A percentile compares a stretch with the other conserved stretches of the same genome.
Evolutionary conservation across 2,113 vertebrate species (phyloP).

Genomic region (Cyanoramphus novaezelandiae): DNA sequence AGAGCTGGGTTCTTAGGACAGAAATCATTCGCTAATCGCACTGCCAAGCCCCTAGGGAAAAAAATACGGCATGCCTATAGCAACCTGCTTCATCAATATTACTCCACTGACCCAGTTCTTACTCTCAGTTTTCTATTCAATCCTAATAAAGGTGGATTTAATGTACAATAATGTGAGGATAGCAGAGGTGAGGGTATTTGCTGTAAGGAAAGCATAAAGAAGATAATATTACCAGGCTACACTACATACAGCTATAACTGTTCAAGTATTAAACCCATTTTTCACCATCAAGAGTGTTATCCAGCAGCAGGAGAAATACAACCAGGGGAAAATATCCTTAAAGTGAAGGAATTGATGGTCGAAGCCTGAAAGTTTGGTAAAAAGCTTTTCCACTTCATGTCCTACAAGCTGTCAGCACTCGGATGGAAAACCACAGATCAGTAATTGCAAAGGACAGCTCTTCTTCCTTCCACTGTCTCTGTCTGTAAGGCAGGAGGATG

Average conservation of each 20-base stretch:
- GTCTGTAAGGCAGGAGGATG: slow-evolving; percentile 56
- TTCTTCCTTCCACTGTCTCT: slow-evolving; percentile 49
- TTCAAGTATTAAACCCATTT: slow-evolving; percentile 43
- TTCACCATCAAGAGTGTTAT: slow-evolving; percentile 20
- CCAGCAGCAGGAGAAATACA: neutral
- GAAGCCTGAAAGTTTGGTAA: slow-evolving; percentile 48
- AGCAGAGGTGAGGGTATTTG: neutral
- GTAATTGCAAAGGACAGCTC: slow-evolving; percentile 72
- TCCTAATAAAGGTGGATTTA: neutral
- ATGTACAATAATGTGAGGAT: neutral
- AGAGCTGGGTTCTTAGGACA: neutral
- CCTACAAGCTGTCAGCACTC: slow-evolving; percentile 52
- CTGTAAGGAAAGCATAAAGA: neutral
- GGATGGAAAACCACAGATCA: slow-evolving; percentile 35
- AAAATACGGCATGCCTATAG: neutral
- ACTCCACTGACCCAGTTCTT: neutral
- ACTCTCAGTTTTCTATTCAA: neutral
- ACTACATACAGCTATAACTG: neutral
- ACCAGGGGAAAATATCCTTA: slow-evolving; percentile 30
- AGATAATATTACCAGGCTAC: neutral
- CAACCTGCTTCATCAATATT: neutral
- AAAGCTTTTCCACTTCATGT: slow-evolving; percentile 60
- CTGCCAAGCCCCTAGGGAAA: neutral
- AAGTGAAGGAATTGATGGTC: slow-evolving; percentile 24
- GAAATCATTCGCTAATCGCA: neutral